Percentiles rank a stretch among this genome's conserved stretches.
phyloP scores from a whole-genome alignment of 2,888 invertebrate genomes.

The Sinotaia quadrata region DNA sequence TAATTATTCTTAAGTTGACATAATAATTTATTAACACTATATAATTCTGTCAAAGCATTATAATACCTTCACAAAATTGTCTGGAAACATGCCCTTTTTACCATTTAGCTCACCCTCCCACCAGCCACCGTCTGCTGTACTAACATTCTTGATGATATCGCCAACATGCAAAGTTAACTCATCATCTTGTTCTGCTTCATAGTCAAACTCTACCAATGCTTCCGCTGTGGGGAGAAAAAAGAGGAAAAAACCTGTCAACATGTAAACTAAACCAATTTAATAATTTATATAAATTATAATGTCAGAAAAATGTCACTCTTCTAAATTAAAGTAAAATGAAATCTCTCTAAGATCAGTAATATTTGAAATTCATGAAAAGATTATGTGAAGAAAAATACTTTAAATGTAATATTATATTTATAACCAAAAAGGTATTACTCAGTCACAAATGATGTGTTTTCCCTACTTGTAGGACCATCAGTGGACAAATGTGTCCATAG shows the following conservation, averaged over 20 bases:
- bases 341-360: neutral
- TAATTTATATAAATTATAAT: neutral
- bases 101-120: constrained; percentile 90
- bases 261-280: neutral
- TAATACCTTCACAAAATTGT: constrained; percentile 84
- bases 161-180: constrained; percentile 88
- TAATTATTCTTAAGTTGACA: neutral
- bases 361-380: too few relatives aligned
- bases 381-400: too few relatives aligned
- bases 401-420: too few relatives aligned
- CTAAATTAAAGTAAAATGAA: neutral
- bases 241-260: neutral
- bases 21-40: neutral
- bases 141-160: constrained; percentile 86
- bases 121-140: constrained; percentile 87
- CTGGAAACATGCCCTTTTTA: constrained; percentile 90
- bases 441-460: too few relatives aligned
- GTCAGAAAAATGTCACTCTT: neutral
- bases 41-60: neutral
- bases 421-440: too few relatives aligned
- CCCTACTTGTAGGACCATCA: too few relatives aligned
- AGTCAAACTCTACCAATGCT: constrained; percentile 87
- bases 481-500: too few relatives aligned
- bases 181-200: constrained; percentile 84
- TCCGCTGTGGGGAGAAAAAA: constrained; percentile 74